Base-by-base conservation (phyloP, 2,113 vertebrate species). In the Anthoscopus minutus region DNA sequence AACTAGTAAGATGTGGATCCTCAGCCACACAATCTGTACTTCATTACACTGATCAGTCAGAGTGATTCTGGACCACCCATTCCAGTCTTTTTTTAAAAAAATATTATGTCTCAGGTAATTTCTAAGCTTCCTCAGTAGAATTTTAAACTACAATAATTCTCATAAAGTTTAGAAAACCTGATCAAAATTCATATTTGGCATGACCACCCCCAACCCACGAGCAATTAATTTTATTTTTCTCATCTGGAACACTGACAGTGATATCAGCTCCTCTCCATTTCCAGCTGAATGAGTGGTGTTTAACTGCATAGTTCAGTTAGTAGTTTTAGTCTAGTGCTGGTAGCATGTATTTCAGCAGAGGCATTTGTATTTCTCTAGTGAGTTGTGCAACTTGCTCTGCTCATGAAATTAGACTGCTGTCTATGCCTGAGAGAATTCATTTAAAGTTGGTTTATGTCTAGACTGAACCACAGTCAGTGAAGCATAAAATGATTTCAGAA, bases 401-500 rank as follows among this genome's bases (percentile, higher is more conserved):
- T 86, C 19, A 57, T 78, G 72, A 91, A 95, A 95, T 94, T 95
- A 94, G 50, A 77, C 64, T 87, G 47, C 71, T 93, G 77, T 70
- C 62, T 86, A 37, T 90, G 86, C 82, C 42, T 86, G 56, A 54
- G 78, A 96, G 88, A 88, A 89, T 93, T 91, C 35, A 86, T 95
- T 96, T 95, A 73, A 92, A 84, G 31, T 88, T 81, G 35, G 23
- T 89, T 91, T 92, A 84, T 88, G 86, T 78, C 71, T 94, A 78
- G 67, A 62, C 89, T 81, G 64, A 96, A 66, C 72, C 72, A 78
- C 17, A 86, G 16, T 18, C 64, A 91, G 35, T 78, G 80, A 81
- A 94, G 89, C 81, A 89, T 71, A 92, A 96, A 96, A 92, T 95
- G 8, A 89, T 91, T 96, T 95, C 81, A 81, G 51, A 89, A 70